These are phyloP conservation scores for Takifugu flavidus DNA, from an alignment of 2,113 vertebrate species.

Conservation along the genomic window DNA sequence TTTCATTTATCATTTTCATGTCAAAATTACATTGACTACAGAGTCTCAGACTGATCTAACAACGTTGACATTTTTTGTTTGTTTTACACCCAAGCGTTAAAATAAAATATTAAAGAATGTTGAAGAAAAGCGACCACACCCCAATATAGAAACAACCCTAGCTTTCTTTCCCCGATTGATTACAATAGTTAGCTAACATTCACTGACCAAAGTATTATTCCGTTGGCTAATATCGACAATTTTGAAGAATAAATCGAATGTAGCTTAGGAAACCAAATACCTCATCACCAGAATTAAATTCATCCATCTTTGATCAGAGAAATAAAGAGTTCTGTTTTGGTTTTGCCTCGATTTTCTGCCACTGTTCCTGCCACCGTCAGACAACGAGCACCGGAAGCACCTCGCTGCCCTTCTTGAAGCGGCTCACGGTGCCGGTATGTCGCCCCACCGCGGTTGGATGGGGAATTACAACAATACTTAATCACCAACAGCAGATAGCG, in stretches of 20 bases:
- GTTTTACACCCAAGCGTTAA: background rate
- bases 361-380: slow-evolving; percentile 5
- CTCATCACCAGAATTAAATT: slow-evolving; percentile 73
- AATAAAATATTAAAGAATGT: background rate
- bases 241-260: background rate
- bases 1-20: no score
- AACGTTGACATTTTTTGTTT: background rate
- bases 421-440: rapidly evolving
- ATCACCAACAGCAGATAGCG: background rate
- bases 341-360: slow-evolving; percentile 1
- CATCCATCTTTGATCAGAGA: slow-evolving; percentile 60
- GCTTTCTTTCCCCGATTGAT: background rate
- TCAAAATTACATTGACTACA: no score
- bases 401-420: rapidly evolving
- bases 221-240: background rate
- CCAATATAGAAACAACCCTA: background rate
- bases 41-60: no score
- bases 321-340: no score
- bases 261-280: slow-evolving; percentile 24
- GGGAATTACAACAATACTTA: background rate
- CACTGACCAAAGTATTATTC: background rate
- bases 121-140: slow-evolving; percentile 24
- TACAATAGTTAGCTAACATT: slow-evolving; percentile 6
- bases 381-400: slow-evolving; percentile 18
- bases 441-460: slow-evolving; percentile 17